These are phyloP conservation scores for Psococerastis gibbosa DNA, from an alignment of 2,888 invertebrate genomes.

Conservation along the genomic window DNA sequence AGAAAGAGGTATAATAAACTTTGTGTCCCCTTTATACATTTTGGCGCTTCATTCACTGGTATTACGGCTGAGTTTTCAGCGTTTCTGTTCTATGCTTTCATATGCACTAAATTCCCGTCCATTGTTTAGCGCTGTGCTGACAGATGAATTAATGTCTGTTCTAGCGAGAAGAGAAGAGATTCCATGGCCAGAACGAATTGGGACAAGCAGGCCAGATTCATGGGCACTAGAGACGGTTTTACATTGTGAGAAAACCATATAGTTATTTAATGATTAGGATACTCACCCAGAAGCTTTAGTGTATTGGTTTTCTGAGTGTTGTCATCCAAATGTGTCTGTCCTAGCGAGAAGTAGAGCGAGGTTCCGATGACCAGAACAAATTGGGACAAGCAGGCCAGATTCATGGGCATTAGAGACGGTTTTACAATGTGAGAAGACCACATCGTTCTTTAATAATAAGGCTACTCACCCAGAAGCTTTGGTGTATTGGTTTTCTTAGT, in stretches of 20 bases:
- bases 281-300: conserved; percentile 36
- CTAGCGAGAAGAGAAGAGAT: conserved; percentile 43
- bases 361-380: conserved; percentile 48
- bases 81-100: too few relatives aligned
- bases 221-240: conserved; percentile 29
- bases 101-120: too few relatives aligned
- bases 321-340: conserved; percentile 48
- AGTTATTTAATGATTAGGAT: too few relatives aligned
- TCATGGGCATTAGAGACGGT: conserved; percentile 31
- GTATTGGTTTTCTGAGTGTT: conserved; percentile 44
- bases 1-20: too few relatives aligned
- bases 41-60: too few relatives aligned
- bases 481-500: conserved; percentile 44
- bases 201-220: conserved; percentile 41
- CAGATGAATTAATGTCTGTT: too few relatives aligned
- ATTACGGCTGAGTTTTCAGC: too few relatives aligned
- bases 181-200: conserved; percentile 50
- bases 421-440: too few relatives aligned
- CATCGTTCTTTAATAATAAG: background rate
- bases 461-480: conserved; percentile 32
- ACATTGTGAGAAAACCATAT: too few relatives aligned
- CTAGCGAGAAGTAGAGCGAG: conserved; percentile 42
- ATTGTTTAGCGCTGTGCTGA: too few relatives aligned
- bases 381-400: conserved; percentile 44
- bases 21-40: too few relatives aligned